Evolutionary conservation across 2,113 vertebrate species (phyloP).

Genomic region (Beaufortia kweichowensis): DNA sequence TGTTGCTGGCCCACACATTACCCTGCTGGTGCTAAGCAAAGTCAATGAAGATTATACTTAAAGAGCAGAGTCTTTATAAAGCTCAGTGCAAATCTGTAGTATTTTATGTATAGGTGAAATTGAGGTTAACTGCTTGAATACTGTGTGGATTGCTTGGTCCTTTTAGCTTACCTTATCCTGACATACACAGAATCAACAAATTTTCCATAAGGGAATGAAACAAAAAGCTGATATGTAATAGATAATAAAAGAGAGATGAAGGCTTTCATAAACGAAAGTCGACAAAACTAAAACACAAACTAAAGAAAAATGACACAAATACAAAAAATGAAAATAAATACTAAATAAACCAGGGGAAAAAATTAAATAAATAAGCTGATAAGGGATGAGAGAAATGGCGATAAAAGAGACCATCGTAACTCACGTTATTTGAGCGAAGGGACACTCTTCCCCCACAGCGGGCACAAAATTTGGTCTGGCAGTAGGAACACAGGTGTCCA

Average conservation of each 20-base stretch:
- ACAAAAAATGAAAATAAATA: no score
- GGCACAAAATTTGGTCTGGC: conserved; percentile 97
- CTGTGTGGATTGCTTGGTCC: neutral
- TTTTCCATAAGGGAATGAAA: conserved; percentile 3
- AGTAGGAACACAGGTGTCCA: conserved; percentile 96
- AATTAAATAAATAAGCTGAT: no score
- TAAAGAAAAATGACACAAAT: no score
- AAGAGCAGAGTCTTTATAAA: neutral
- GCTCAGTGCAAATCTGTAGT: conserved; percentile 12
- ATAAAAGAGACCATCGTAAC: conserved; percentile 51
- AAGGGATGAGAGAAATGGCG: neutral
- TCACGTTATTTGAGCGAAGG: conserved; percentile 97
- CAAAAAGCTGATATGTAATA: conserved; percentile 2
- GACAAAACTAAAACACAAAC: no score
- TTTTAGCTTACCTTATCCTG: neutral
- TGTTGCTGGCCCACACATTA: conserved; percentile 45
- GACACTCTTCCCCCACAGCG: conserved; percentile 95
- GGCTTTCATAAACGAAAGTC: no score
- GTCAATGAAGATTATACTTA: conserved; percentile 29
- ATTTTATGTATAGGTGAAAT: no score
- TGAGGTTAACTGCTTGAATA: neutral
- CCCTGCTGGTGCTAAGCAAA: conserved; percentile 35
- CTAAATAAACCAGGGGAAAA: no score
- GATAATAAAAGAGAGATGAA: neutral
- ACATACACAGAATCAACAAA: conserved; percentile 12